phyloP scores from a whole-genome alignment of 2,888 invertebrate genomes.

The Xylocampa areola region DNA sequence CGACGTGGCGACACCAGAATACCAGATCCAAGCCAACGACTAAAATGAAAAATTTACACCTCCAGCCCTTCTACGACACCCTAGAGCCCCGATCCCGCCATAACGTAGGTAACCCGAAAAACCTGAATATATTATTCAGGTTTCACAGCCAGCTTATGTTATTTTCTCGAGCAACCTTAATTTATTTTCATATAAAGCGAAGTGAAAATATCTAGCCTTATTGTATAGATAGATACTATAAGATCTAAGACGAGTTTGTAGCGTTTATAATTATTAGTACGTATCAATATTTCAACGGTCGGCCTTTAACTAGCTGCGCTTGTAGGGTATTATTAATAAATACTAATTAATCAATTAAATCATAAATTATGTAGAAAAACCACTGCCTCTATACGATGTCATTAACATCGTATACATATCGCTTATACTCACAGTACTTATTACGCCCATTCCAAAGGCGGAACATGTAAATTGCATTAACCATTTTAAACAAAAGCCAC shows the following conservation, averaged over 20 bases:
- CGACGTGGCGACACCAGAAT: too few relatives aligned
- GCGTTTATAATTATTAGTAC: too few relatives aligned
- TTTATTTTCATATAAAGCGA: conserved; percentile 34
- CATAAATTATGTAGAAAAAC: too few relatives aligned
- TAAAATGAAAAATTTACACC: conserved; percentile 54
- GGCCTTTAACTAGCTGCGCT: too few relatives aligned
- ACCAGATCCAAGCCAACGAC: conserved; percentile 22
- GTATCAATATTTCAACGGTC: too few relatives aligned
- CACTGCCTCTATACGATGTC: too few relatives aligned
- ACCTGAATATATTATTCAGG: conserved; percentile 51
- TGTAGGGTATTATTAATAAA: too few relatives aligned
- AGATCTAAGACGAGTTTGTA: too few relatives aligned
- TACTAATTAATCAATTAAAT: too few relatives aligned
- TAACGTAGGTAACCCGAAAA: conserved; percentile 25
- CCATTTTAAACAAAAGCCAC: not conserved
- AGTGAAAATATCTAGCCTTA: conserved; percentile 36
- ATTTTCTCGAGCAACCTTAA: too few relatives aligned
- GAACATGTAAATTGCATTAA: not conserved
- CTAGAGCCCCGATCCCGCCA: conserved; percentile 30
- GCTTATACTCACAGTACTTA: not conserved
- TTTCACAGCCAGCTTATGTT: too few relatives aligned
- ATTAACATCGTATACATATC: not conserved
- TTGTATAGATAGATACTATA: too few relatives aligned
- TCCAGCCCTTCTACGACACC: conserved; percentile 42
- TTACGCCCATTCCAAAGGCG: not conserved